Evolutionary conservation across 2,113 vertebrate species (phyloP).

Genomic region (Calidris pugnax): DNA sequence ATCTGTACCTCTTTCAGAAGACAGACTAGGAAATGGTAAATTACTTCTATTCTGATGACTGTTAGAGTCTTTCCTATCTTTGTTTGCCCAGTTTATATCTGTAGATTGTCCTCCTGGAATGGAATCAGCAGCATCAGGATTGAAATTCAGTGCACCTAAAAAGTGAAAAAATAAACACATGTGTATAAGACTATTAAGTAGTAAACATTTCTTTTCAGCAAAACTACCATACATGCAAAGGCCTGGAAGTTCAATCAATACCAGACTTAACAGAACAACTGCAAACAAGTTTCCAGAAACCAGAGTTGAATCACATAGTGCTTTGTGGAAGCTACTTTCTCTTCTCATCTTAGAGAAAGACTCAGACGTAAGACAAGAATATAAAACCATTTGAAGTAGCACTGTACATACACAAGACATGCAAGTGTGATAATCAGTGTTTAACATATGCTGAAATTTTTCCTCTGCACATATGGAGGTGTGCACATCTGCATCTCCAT

Average conservation of each 20-base stretch:
- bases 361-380: background rate
- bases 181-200: background rate
- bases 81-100: conserved; percentile 73
- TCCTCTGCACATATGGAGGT: background rate
- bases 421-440: background rate
- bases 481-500: too few relatives aligned
- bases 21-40: conserved; percentile 63
- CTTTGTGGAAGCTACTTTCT: background rate
- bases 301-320: background rate
- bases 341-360: background rate
- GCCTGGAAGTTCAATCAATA: background rate
- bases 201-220: background rate
- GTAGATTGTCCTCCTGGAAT: conserved; percentile 71
- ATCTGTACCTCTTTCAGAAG: conserved; percentile 64
- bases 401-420: background rate
- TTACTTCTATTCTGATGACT: conserved; percentile 72
- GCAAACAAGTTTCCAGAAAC: background rate
- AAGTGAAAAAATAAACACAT: background rate
- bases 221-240: background rate
- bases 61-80: conserved; percentile 75
- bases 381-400: background rate
- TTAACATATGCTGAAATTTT: background rate
- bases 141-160: conserved; percentile 78
- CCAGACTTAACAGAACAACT: background rate
- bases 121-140: conserved; percentile 76